phyloP scores from a whole-genome alignment of 2,797 vertebrate species.

The Arvicola amphibius region DNA sequence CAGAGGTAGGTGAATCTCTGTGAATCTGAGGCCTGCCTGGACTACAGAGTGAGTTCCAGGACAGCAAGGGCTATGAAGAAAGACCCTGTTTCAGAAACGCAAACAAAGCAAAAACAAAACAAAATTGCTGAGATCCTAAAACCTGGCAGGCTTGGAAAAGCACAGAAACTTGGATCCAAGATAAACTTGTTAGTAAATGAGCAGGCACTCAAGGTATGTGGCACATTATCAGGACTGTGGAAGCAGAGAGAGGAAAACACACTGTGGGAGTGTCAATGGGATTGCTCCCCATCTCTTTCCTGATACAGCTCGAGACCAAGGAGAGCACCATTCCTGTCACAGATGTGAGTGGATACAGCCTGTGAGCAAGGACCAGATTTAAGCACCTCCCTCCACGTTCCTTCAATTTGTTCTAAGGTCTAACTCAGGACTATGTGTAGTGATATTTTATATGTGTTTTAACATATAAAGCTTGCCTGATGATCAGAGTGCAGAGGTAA shows the following conservation, averaged over 20 bases:
- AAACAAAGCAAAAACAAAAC: not conserved
- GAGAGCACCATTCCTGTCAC: not conserved
- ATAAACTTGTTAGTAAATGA: not conserved
- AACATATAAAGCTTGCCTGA: no score
- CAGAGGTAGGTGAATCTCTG: not conserved
- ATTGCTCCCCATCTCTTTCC: not conserved
- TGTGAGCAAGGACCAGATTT: not conserved
- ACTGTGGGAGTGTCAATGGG: no score
- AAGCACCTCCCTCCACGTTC: not conserved
- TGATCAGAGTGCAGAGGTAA: no score
- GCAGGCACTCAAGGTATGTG: not conserved
- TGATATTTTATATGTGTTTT: no score
- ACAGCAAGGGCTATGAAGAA: no score
- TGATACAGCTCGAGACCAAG: not conserved
- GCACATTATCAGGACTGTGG: not conserved
- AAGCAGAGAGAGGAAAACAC: not conserved
- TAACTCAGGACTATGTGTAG: not conserved
- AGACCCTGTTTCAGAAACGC: not conserved
- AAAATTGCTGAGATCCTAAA: constrained; percentile 14
- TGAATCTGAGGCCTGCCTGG: no score
- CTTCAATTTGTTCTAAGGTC: not conserved
- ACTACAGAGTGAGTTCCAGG: not conserved
- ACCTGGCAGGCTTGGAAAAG: constrained; percentile 11
- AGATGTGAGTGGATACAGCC: not conserved
- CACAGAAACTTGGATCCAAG: not conserved